Evolutionary conservation across 2,113 vertebrate genomes (phyloP).

Genomic region (Casuarius casuarius): DNA sequence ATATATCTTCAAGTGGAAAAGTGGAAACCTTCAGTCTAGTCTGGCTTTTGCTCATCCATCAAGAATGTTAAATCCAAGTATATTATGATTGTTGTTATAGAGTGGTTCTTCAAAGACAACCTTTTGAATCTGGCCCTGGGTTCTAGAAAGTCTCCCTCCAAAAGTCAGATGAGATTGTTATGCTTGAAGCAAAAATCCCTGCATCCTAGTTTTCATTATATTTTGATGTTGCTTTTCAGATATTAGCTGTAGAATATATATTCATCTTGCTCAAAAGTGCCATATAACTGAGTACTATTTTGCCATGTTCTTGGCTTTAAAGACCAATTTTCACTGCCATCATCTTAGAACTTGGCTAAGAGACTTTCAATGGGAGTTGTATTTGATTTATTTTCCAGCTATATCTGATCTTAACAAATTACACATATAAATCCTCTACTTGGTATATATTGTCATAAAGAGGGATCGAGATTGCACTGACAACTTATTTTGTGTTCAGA

Average conservation of each 20-base stretch:
- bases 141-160: background rate
- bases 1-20: background rate
- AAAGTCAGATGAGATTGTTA: background rate
- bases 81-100: background rate
- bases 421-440: conserved; percentile 10
- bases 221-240: background rate
- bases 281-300: background rate
- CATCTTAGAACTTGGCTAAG: background rate
- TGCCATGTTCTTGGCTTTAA: background rate
- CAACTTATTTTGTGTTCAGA: background rate
- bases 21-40: background rate
- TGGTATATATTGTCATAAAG: background rate
- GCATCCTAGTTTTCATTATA: background rate
- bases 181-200: background rate
- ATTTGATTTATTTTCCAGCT: conserved; percentile 3
- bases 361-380: background rate
- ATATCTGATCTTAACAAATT: conserved; percentile 25
- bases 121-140: background rate
- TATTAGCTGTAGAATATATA: background rate
- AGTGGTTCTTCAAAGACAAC: background rate
- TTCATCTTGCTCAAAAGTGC: background rate
- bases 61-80: background rate
- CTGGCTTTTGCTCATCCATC: background rate
- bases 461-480: background rate
- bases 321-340: background rate